Percentiles rank a stretch among this genome's conserved stretches.
Evolutionary conservation across 2,797 vertebrate genomes (phyloP).

Genomic region (Melanotaenia trifasciata): DNA sequence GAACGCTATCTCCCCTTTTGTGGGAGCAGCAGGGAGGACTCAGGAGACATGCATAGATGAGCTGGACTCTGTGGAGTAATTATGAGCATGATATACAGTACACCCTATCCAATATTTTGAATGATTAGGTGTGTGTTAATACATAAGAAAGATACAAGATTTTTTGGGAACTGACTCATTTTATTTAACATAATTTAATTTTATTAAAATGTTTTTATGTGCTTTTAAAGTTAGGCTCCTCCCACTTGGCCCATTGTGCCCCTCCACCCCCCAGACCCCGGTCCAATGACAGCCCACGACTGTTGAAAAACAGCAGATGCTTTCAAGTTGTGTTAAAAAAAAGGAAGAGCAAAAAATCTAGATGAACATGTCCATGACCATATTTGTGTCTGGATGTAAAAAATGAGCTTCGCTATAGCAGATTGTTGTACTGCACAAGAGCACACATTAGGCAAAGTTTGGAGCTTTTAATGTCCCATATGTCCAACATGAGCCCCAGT

Average conservation of each 20-base stretch:
- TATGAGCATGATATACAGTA: constrained; percentile 58
- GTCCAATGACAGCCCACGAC: constrained; percentile 66
- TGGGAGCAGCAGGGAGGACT: constrained; percentile 63
- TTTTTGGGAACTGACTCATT: constrained; percentile 47
- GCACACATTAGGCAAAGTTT: not conserved
- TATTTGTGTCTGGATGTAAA: constrained; percentile 47
- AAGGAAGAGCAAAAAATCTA: constrained; percentile 38
- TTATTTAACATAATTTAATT: not conserved
- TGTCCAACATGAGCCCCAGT: not conserved
- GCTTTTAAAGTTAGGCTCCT: constrained; percentile 64
- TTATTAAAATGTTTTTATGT: constrained; percentile 53
- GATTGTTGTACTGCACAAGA: not conserved
- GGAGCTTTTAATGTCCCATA: not conserved
- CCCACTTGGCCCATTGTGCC: constrained; percentile 61
- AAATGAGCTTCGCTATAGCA: not conserved
- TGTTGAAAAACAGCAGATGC: constrained; percentile 80
- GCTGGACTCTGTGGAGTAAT: constrained; percentile 72
- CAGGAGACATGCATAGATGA: constrained; percentile 70
- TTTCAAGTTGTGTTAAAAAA: constrained; percentile 59
- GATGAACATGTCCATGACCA: constrained; percentile 48
- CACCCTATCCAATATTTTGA: not conserved
- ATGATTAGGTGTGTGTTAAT: not conserved
- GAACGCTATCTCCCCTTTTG: constrained; percentile 57
- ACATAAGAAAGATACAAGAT: constrained; percentile 62
- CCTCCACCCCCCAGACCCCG: constrained; percentile 61